These are phyloP conservation scores for Drosophila cognata DNA, from an alignment of 2,888 invertebrate genomes.

Conservation along the genomic window DNA sequence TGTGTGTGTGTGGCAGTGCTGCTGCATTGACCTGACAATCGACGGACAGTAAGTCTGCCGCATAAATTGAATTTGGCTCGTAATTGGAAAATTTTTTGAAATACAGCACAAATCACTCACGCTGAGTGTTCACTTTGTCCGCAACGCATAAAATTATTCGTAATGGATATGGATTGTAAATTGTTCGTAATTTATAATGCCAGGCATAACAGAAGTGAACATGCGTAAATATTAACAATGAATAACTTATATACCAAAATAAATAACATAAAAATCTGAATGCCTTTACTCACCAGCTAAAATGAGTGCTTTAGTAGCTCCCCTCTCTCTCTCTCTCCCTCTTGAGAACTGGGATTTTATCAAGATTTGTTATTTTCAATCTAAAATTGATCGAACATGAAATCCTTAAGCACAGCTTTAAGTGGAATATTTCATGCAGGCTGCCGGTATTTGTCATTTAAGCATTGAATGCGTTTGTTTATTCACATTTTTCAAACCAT, in stretches of 20 bases:
- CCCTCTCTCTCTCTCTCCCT: neutral
- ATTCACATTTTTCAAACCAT: neutral
- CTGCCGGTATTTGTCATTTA: constrained; percentile 12
- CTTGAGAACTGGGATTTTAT: neutral
- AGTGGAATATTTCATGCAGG: constrained; percentile 11
- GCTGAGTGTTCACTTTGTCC: constrained; percentile 43
- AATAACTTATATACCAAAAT: constrained; percentile 1
- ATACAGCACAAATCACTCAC: constrained; percentile 45
- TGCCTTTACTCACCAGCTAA: neutral
- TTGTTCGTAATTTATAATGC: neutral
- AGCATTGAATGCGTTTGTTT: constrained; percentile 1
- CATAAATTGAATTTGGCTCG: constrained; percentile 32
- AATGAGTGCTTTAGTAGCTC: neutral
- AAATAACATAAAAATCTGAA: neutral
- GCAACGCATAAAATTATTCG: constrained; percentile 20
- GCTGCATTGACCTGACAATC: constrained; percentile 4
- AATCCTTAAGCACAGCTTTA: constrained; percentile 3
- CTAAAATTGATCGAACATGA: constrained; percentile 1
- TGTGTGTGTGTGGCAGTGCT: constrained; percentile 13
- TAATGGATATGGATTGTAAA: constrained; percentile 18
- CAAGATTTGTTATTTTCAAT: neutral
- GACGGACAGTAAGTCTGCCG: constrained; percentile 12
- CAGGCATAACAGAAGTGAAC: constrained; percentile 1
- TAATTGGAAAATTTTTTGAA: constrained; percentile 7
- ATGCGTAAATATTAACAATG: constrained; percentile 3